Conservation (phyloP, 2,797 vertebrate genomes). For the Tympanoctomys barrerae region DNA sequence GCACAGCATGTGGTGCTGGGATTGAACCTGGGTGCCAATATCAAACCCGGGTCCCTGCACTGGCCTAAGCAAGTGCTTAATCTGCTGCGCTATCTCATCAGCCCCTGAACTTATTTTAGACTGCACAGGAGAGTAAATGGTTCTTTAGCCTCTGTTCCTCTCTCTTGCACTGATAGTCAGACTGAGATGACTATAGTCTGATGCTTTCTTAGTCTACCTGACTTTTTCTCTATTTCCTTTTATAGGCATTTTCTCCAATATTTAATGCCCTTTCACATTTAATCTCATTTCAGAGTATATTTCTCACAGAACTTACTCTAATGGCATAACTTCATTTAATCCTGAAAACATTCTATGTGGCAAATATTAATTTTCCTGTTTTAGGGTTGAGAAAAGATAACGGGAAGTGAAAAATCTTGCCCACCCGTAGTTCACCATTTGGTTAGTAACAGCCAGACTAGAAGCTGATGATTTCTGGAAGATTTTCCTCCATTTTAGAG, state of each 20-base stretch:
- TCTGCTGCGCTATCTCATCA: too few species aligned
- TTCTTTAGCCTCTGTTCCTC: neutral
- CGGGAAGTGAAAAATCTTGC: neutral
- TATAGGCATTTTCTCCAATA: neutral
- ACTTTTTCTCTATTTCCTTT: neutral
- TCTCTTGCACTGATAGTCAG: neutral
- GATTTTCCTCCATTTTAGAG: neutral
- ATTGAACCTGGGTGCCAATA: too few species aligned
- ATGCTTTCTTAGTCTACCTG: neutral
- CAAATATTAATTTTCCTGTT: neutral
- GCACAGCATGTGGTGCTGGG: too few species aligned
- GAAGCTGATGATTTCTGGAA: too few species aligned
- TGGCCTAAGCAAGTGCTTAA: too few species aligned
- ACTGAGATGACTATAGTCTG: neutral
- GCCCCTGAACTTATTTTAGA: neutral
- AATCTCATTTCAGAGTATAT: neutral
- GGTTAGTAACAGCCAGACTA: neutral
- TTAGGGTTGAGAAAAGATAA: neutral
- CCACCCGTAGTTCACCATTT: neutral
- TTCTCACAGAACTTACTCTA: neutral
- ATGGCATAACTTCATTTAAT: neutral
- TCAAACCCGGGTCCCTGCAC: too few species aligned
- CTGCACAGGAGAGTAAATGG: rapidly evolving
- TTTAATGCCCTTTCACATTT: neutral
- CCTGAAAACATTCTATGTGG: neutral